Conservation (phyloP, 2,888 invertebrate genomes). For the Pollenia angustigena region DNA sequence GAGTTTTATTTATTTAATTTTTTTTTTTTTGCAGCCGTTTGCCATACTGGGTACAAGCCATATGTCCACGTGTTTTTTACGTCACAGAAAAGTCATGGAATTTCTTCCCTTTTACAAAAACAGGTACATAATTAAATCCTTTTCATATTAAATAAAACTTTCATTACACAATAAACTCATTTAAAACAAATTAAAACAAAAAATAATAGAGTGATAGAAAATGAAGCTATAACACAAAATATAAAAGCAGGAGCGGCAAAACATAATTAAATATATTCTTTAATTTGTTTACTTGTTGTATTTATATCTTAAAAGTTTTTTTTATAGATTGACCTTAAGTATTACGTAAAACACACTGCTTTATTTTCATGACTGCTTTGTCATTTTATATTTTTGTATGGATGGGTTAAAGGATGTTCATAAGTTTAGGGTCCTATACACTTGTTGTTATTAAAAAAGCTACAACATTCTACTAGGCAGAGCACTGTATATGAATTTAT, state of each 20-base stretch:
- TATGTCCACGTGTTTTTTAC: slow-evolving; percentile 95
- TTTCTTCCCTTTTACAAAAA: slow-evolving; percentile 95
- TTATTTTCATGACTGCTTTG: neutral
- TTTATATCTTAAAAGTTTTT: slow-evolving; percentile 1
- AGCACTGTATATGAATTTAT: too few relatives aligned
- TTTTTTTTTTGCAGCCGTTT: slow-evolving; percentile 87
- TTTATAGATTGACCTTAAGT: slow-evolving; percentile 43
- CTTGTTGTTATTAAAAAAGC: neutral
- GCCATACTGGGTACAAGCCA: slow-evolving; percentile 94
- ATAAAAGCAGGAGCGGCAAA: neutral
- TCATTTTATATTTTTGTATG: neutral
- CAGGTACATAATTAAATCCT: slow-evolving; percentile 85
- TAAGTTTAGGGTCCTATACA: neutral
- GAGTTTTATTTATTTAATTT: neutral
- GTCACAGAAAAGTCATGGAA: slow-evolving; percentile 98
- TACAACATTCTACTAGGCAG: too few relatives aligned
- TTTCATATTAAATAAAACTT: neutral
- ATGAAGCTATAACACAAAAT: neutral
- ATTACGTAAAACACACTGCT: neutral
- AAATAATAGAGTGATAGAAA: neutral
- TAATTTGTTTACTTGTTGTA: neutral
- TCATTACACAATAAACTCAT: slow-evolving; percentile 22
- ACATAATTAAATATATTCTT: neutral
- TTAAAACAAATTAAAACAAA: neutral
- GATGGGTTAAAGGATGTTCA: neutral